Conservation (phyloP, 1,140 invertebrate species). For the Sitobion miscanthi region DNA sequence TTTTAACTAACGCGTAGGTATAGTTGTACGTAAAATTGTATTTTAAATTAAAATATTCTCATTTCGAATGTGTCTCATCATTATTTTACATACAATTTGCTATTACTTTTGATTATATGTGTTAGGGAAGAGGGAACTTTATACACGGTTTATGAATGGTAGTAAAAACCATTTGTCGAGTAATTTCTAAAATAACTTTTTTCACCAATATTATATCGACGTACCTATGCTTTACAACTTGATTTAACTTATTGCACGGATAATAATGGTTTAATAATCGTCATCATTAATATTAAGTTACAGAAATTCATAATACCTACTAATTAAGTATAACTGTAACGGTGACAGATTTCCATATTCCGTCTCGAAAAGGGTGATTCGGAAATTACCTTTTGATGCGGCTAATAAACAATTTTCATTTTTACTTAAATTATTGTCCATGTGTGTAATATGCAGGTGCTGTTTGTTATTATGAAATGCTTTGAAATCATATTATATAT, state of each 20-base stretch:
- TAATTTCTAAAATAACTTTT: background rate
- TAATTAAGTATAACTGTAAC: background rate
- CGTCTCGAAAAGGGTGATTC: background rate
- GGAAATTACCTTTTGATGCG: background rate
- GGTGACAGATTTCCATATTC: background rate
- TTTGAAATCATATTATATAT: background rate
- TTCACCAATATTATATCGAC: background rate
- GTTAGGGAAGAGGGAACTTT: background rate
- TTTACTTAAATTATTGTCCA: background rate
- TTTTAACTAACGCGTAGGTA: too few relatives aligned
- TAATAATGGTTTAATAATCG: background rate
- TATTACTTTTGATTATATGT: too few relatives aligned
- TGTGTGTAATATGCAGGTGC: background rate
- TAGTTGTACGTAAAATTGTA: background rate
- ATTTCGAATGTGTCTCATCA: background rate
- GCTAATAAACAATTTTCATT: background rate
- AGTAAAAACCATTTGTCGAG: background rate
- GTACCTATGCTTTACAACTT: background rate
- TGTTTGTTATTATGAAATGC: background rate
- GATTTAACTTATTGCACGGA: background rate
- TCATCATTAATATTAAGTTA: background rate
- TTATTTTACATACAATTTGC: background rate
- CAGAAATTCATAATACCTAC: background rate
- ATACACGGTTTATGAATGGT: background rate
- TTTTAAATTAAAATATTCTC: background rate